phyloP scores from a whole-genome alignment of 2,888 invertebrate genomes.

The Tolmerus cingulatus region DNA sequence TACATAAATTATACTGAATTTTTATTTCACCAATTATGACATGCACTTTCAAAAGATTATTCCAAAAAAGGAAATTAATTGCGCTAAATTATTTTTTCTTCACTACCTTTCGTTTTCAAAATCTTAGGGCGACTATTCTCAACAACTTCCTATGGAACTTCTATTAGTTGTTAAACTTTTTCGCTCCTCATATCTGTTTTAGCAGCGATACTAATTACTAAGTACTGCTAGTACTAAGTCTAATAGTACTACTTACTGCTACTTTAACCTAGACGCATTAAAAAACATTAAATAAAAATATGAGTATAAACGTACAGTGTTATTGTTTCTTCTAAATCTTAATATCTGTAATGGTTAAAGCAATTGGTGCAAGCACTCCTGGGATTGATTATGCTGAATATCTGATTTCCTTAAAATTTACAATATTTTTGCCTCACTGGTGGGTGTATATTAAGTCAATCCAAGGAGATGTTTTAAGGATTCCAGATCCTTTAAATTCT shows the following conservation, averaged over 20 bases:
- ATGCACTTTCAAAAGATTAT: not conserved
- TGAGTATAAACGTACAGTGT: not conserved
- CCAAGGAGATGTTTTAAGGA: not conserved
- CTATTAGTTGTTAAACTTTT: not conserved
- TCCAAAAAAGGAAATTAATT: not conserved
- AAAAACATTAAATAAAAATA: not conserved
- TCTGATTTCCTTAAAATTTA: not conserved
- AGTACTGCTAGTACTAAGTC: not conserved
- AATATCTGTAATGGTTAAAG: not conserved
- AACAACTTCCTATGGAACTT: not conserved
- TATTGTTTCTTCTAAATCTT: not conserved
- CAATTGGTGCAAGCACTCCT: not conserved
- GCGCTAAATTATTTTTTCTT: not conserved
- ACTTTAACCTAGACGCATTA: not conserved
- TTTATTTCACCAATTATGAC: not conserved
- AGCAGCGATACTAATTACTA: not conserved
- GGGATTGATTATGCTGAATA: not conserved
- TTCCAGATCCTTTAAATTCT: not conserved
- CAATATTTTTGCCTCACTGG: not conserved
- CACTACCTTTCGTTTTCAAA: not conserved
- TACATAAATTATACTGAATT: too few relatives aligned
- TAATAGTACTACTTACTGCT: not conserved
- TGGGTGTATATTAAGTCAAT: not conserved
- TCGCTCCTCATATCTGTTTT: not conserved
- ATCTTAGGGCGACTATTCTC: not conserved